Base-by-base conservation (phyloP, 1,140 invertebrate genomes). In the Drosophila malerkotliana region DNA sequence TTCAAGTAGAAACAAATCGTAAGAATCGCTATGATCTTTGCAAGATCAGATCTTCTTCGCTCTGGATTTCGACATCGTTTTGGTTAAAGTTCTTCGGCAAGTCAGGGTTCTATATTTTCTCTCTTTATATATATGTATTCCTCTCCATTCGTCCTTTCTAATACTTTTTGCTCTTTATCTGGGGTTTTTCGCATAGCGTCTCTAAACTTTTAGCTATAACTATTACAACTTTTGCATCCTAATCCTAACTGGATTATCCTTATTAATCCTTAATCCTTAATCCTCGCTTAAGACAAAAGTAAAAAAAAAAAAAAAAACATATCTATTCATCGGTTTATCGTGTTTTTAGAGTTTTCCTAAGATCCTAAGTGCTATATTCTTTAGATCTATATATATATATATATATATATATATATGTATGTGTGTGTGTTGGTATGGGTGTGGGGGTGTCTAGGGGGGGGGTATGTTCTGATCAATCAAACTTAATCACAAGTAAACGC, bases 401-500 rank as follows among this genome's bases (percentile, higher is more conserved):
- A 58, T 55, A 37, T 59, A 66, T 58, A 60, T 59, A 32, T 21
- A 52, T 53, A 59, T 55, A 39, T 59, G 59, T 58, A 51, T 34
- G 15, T 37, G 37, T 64, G 21, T 39, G 44, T 56, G 26, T 67
- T 56, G 10, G 34, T 37, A 8, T 41, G 14, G 8, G 7, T 6
- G 12, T 44, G 41, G 4, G 66, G n/a, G 60, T 53, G 30, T 44
- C 4, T 18, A 14, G 14, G 41, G 18, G 18, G 15, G 18, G 18
- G 18, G 18, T 18, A 18, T 44, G 41, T 44, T 15, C 24, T 30
- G 32, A 54, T 44, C 24, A 37, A 72, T 63, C 71, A 84, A 84
- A 84, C 81, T 83, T 79, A 88, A 88, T 88, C 83, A 88, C 83
- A 87, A 83, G 83, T 82, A 87, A 87, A 82, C 83, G 74, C 77